These are phyloP conservation scores for Ranitomeya imitator DNA, from an alignment of 2,113 vertebrate genomes.

Conservation along the genomic window DNA sequence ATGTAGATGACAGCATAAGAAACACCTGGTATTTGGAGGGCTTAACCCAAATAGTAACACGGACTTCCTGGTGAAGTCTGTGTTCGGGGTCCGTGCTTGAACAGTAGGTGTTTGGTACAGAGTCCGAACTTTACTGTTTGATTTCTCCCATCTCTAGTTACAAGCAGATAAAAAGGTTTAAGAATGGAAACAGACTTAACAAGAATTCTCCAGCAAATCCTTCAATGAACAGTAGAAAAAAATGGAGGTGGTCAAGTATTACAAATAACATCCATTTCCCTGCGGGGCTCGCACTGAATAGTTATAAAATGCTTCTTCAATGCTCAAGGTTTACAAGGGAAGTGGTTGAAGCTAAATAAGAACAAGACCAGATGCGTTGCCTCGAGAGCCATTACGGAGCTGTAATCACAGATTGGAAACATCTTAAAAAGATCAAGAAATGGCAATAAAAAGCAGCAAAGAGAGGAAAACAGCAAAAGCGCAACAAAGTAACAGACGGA, in stretches of 20 bases:
- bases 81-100: no score
- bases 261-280: slow-evolving; percentile 23
- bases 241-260: slow-evolving; percentile 19
- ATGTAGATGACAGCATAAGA: no score
- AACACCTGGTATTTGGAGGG: no score
- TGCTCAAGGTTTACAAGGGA: not conserved
- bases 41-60: no score
- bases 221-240: not conserved
- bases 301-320: slow-evolving; percentile 3
- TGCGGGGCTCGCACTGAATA: not conserved
- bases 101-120: no score
- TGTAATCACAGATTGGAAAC: slow-evolving; percentile 43
- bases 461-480: not conserved
- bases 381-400: slow-evolving; percentile 25
- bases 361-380: slow-evolving; percentile 15
- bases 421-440: slow-evolving; percentile 43
- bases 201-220: not conserved
- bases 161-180: not conserved
- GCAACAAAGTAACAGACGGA: slow-evolving; percentile 19
- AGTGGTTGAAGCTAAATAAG: not conserved
- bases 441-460: not conserved
- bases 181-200: not conserved
- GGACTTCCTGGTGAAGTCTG: no score
- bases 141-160: not conserved
- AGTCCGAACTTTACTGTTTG: no score